Evolutionary conservation across 2,113 vertebrate species (phyloP), one percentile per base, ranked within the genome.

Genomic region (Damaliscus lunatus): DNA sequence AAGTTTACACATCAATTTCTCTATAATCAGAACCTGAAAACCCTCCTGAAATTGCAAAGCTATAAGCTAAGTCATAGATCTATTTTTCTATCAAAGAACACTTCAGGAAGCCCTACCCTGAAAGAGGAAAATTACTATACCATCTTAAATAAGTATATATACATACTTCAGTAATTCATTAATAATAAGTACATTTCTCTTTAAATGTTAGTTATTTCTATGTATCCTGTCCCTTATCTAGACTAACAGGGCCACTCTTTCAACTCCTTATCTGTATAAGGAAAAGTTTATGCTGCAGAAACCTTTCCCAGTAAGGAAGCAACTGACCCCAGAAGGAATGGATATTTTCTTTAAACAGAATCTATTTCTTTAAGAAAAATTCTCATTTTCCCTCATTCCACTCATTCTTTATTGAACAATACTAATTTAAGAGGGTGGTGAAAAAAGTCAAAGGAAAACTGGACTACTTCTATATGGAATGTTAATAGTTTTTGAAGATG

Each of bases 281-380:
- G 36, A 50, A 53, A 91, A 88, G 23, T 86, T 85, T 46, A 80
- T 46, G 9, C 78, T 71, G 16, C 25, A 53, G 36, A 93, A 96
- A 85, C 13, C 43, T 31, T 85, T 81, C 14, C 52, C 27, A 88
- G 52, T 43, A 52, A 6, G 57, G 67, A 90, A 86, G 59, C 10
- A 53, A 84, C 2, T 57, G 25, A 53, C 23, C 19, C 29, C 50
- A 90, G n/a, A 93, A 93, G 55, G 16, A 88, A 55, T 5, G n/a
- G 16, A 88, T 71, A 95, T 36, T 85, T 93, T 31, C 21, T 94
- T 96, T 48, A 53, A 87, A 95, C 4, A 71, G 43, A 95, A 96
- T 57, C 40, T 31, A 84, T 52, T 29, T 48, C 29, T 15, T 80
- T 48, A 84, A 88, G 64, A 77, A 96, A 77, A n/a, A n/a, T 52